These are phyloP conservation scores for Adelphocoris suturalis DNA, from an alignment of 2,888 invertebrate species.

Conservation along the genomic window DNA sequence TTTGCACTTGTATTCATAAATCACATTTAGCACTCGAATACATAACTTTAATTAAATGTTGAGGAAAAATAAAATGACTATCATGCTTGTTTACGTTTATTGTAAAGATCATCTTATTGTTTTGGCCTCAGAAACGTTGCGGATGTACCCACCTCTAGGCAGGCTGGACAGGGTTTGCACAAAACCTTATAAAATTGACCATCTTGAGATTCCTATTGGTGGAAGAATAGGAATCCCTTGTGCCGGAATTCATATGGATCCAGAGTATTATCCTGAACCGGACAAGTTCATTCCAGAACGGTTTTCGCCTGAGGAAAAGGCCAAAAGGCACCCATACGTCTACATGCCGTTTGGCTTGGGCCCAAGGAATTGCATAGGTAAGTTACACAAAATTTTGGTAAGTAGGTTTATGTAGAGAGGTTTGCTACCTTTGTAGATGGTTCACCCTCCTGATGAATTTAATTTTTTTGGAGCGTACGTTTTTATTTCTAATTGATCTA, in stretches of 20 bases:
- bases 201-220: conserved; percentile 78
- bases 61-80: too few species aligned
- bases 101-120: neutral
- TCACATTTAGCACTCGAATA: too few species aligned
- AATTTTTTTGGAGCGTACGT: too few species aligned
- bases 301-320: conserved; percentile 81
- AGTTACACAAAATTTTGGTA: neutral
- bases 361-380: conserved; percentile 82
- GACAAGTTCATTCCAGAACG: conserved; percentile 83
- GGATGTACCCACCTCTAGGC: conserved; percentile 82
- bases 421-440: too few species aligned
- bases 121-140: conserved; percentile 81
- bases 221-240: conserved; percentile 76
- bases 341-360: conserved; percentile 83
- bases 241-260: conserved; percentile 82
- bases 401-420: too few species aligned
- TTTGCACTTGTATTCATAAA: too few species aligned
- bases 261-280: conserved; percentile 83
- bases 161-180: conserved; percentile 81
- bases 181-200: conserved; percentile 80
- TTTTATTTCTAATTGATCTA: too few species aligned
- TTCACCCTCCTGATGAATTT: too few species aligned
- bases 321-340: conserved; percentile 80
- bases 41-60: too few species aligned
- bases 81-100: too few species aligned